Percentiles rank a stretch among this genome's conserved stretches.
Evolutionary conservation across 2,797 vertebrate genomes (phyloP).

Genomic region (Mormyrus proboscirostris): DNA sequence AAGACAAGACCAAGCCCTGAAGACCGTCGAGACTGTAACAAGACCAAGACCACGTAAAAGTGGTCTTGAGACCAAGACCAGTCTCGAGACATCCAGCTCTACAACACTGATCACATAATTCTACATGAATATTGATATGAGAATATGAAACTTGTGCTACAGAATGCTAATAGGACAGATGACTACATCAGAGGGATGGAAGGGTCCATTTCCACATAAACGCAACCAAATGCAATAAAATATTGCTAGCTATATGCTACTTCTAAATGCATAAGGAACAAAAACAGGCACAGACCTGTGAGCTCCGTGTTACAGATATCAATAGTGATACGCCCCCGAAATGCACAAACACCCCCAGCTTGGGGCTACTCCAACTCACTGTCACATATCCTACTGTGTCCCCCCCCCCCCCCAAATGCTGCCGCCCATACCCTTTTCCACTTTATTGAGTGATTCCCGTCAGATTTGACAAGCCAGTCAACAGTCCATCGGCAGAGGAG

Average conservation of each 20-base stretch:
- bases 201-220: background rate
- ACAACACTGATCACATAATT: background rate
- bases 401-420: too few species aligned
- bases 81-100: too few species aligned
- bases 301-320: background rate
- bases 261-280: background rate
- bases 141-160: background rate
- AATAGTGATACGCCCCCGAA: background rate
- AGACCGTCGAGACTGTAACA: too few species aligned
- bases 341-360: background rate
- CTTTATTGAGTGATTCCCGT: background rate
- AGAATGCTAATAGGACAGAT: background rate
- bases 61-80: too few species aligned
- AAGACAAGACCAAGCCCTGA: too few species aligned
- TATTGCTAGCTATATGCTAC: background rate
- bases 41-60: too few species aligned
- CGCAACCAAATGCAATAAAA: background rate
- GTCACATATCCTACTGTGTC: background rate
- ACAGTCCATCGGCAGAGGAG: background rate
- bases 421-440: background rate
- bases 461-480: background rate
- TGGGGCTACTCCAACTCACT: background rate
- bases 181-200: background rate
- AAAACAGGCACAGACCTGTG: background rate
- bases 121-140: background rate